Evolutionary conservation across 2,797 vertebrate genomes (phyloP), one percentile per base, ranked within the genome.

Genomic region (Austrolebias charrua): DNA sequence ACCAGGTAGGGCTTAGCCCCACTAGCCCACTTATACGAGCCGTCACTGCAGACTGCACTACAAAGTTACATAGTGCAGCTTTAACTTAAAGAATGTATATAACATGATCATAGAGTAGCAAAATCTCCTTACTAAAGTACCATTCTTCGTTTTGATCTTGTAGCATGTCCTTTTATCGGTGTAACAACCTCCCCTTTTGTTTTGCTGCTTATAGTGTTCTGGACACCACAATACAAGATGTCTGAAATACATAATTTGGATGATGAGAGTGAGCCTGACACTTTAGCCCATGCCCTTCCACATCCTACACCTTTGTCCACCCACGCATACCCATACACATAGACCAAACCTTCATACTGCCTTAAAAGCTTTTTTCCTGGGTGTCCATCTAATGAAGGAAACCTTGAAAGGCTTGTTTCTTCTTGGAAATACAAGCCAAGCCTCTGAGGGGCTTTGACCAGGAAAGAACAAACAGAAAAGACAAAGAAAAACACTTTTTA

Each of bases 351-450:
- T 24, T 24, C 24, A 24, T 24, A 24, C 24, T 24, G 24, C 73
- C 82, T 84, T 86, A 83, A 90, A 90, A 87, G 76, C 79, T 57
- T 80, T 79, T 31, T 58, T 88, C 81, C 61, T 69, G 78, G 75
- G 81, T 60, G n/a, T 84, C 84, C 81, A 63, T 85, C 80, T 88
- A 89, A 91, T 90, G 84, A 91, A 89, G 76, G 81, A 73, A 62
- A 82, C 82, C 73, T 83, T 86, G 80, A 90, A 90, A 86, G 86
- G 78, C 63, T 84, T 84, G 83, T 87, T 88, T 89, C 76, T 51
- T 20, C 72, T 85, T 81, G 80, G 82, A 86, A 75, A 79, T 81
- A 81, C 64, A 70, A 79, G 66, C 67, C 76, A 71, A 58, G 40
- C 63, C 81, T 85, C 79, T 2, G 66, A 75, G 81, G 77, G 66